phyloP scores from a whole-genome alignment of 2,113 vertebrate genomes.

The Ploceus nigricollis region DNA sequence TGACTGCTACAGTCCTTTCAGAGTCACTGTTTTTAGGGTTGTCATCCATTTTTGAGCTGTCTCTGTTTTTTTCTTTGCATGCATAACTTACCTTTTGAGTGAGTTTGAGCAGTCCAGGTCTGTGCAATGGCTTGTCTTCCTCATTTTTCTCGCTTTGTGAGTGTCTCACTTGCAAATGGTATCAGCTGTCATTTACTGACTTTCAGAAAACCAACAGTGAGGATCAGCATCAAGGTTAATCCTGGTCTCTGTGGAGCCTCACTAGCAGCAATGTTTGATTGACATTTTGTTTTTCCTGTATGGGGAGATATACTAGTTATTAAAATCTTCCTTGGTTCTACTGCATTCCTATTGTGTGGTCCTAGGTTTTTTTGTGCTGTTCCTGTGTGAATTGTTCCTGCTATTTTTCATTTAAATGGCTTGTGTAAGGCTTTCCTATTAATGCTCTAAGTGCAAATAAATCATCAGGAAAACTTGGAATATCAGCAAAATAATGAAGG shows the following conservation, averaged over 20 bases:
- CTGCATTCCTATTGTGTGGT: neutral
- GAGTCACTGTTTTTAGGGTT: neutral
- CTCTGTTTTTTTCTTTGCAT: neutral
- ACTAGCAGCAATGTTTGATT: neutral
- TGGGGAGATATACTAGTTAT: neutral
- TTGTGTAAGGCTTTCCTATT: conserved; percentile 29
- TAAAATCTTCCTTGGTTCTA: neutral
- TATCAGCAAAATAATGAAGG: conserved; percentile 11
- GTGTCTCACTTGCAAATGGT: neutral
- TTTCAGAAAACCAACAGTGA: neutral
- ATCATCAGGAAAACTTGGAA: neutral
- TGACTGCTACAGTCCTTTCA: neutral
- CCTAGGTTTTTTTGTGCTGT: neutral
- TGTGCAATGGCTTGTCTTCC: neutral
- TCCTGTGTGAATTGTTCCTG: conserved; percentile 19
- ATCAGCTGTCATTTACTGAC: neutral
- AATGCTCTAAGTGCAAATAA: neutral
- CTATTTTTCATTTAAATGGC: conserved; percentile 41
- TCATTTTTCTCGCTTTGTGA: neutral
- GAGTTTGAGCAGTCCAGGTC: neutral
- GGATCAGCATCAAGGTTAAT: conserved; percentile 10
- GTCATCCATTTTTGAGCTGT: neutral
- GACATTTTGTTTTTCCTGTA: neutral
- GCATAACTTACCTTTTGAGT: neutral
- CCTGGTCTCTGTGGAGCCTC: neutral